phyloP scores from a whole-genome alignment of 30 jellyfish, hydroid and myxozoan species.

The Chrysaora quinquecirrha region DNA sequence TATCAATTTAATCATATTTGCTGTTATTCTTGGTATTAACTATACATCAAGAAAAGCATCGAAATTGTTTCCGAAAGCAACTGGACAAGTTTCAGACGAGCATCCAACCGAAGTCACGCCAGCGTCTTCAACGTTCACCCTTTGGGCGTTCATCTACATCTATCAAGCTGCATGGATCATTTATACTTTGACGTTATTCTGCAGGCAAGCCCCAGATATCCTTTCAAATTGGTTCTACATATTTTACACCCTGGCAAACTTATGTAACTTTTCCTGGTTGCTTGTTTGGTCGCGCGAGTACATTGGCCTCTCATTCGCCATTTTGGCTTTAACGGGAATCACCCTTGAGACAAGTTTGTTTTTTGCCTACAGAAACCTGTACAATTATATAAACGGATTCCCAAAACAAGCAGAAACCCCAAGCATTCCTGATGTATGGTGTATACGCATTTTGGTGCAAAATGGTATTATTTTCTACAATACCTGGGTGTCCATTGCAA shows the following conservation, averaged over 20 bases:
- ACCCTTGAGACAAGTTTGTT: slow-evolving; percentile 47
- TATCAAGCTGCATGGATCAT: slow-evolving; percentile 73
- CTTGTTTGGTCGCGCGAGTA: slow-evolving; percentile 72
- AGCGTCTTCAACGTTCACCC: slow-evolving; percentile 66
- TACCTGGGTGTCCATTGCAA: slow-evolving; percentile 69
- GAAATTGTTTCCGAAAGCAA: slow-evolving; percentile 64
- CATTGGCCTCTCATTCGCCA: slow-evolving; percentile 64
- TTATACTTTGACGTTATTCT: slow-evolving; percentile 59
- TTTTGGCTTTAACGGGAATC: slow-evolving; percentile 51
- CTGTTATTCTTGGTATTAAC: slow-evolving; percentile 6
- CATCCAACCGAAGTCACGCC: slow-evolving; percentile 63
- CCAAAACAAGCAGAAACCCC: slow-evolving; percentile 14
- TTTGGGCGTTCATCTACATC: slow-evolving; percentile 78
- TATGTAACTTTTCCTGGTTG: slow-evolving; percentile 62
- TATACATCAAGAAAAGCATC: slow-evolving; percentile 29
- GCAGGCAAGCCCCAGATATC: slow-evolving; percentile 73
- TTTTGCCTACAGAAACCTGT: slow-evolving; percentile 45
- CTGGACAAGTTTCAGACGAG: slow-evolving; percentile 66
- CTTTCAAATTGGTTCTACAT: slow-evolving; percentile 58
- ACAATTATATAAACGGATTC: slow-evolving; percentile 21
- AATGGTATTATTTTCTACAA: slow-evolving; percentile 74
- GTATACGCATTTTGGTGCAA: slow-evolving; percentile 64
- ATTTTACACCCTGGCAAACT: slow-evolving; percentile 40
- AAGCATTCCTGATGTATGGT: slow-evolving; percentile 65
- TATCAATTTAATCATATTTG: slow-evolving; percentile 8